These are phyloP conservation scores for Phaedon cochleariae DNA, from an alignment of 2,888 invertebrate species.

Conservation along the genomic window DNA sequence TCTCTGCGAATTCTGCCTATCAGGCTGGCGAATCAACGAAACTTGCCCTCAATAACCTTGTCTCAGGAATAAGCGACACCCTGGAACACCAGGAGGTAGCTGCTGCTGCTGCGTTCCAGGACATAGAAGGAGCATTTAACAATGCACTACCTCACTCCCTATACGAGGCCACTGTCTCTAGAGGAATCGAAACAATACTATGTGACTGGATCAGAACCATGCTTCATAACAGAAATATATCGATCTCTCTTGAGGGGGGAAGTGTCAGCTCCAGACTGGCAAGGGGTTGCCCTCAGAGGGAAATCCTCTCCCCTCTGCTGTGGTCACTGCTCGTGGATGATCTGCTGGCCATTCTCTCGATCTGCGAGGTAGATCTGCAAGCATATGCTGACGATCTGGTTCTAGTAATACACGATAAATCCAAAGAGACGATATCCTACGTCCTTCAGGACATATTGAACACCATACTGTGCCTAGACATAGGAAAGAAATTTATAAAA, in stretches of 20 bases:
- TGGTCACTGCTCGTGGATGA: neutral
- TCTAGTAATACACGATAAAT: too few relatives aligned
- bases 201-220: neutral
- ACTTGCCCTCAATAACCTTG: constrained; percentile 6
- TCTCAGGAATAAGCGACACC: neutral
- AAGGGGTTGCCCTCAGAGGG: neutral
- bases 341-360: neutral
- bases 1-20: too few relatives aligned
- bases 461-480: too few relatives aligned
- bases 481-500: too few relatives aligned
- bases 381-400: neutral
- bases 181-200: neutral
- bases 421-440: too few relatives aligned
- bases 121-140: constrained; percentile 7
- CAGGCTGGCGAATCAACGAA: neutral
- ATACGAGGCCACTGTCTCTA: neutral
- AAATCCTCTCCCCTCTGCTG: neutral
- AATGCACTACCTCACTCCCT: neutral
- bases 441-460: too few relatives aligned
- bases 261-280: too few relatives aligned
- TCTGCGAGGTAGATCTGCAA: neutral
- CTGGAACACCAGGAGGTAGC: neutral
- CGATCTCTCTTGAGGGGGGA: too few relatives aligned
- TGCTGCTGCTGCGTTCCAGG: neutral
- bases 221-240: too few relatives aligned